Conservation (phyloP, 2,888 invertebrate species). For the Meteorus colon region DNA sequence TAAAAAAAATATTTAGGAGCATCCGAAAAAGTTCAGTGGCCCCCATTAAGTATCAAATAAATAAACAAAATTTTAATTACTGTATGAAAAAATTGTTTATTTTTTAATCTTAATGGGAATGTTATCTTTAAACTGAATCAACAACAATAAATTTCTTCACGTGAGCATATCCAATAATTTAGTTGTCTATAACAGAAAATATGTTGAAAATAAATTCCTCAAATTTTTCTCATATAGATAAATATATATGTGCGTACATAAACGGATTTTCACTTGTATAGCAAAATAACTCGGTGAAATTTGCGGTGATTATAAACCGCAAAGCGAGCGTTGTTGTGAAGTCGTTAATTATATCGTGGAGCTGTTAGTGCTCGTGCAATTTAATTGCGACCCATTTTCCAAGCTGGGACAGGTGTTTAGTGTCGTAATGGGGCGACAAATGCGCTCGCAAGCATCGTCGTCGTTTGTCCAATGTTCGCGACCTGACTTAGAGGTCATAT, state of each 20-base stretch:
- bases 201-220: background rate
- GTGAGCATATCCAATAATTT: background rate
- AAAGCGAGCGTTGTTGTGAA: constrained; percentile 44
- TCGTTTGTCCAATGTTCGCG: constrained; percentile 3
- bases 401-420: constrained; percentile 51
- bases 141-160: background rate
- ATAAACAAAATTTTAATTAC: background rate
- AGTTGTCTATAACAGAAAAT: constrained; percentile 1
- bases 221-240: background rate
- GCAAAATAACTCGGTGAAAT: constrained; percentile 22
- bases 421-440: constrained; percentile 48
- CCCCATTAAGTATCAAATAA: background rate
- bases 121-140: too few relatives aligned
- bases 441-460: constrained; percentile 33
- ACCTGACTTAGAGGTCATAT: constrained; percentile 24
- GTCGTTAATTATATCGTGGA: constrained; percentile 60
- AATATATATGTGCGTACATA: background rate
- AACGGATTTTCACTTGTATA: constrained; percentile 24
- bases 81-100: background rate
- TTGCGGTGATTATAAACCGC: constrained; percentile 26
- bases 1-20: constrained; percentile 11
- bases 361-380: constrained; percentile 39
- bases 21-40: background rate
- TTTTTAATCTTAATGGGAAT: too few relatives aligned
- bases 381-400: constrained; percentile 53